These are phyloP conservation scores for Epinotia ramella DNA, from an alignment of 2,888 invertebrate genomes.

Conservation along the genomic window DNA sequence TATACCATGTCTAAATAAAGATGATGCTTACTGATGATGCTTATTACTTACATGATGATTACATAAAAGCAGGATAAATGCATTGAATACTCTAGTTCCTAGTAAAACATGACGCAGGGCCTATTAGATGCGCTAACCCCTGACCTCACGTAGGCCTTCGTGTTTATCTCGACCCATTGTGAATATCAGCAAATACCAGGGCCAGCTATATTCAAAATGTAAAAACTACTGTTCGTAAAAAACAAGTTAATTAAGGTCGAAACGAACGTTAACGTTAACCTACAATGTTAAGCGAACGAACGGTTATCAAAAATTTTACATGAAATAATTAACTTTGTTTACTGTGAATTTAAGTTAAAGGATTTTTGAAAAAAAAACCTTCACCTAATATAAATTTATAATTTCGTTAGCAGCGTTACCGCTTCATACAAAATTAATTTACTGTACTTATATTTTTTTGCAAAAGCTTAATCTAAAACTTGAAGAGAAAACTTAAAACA, in stretches of 20 bases:
- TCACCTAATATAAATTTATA: too few species aligned
- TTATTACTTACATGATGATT: too few species aligned
- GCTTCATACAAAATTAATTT: too few species aligned
- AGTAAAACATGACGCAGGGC: slow-evolving; percentile 39
- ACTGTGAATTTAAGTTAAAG: too few species aligned
- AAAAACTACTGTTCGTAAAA: slow-evolving; percentile 23
- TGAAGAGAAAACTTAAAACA: too few species aligned
- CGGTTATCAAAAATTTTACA: slow-evolving; percentile 4
- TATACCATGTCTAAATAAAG: slow-evolving; percentile 13
- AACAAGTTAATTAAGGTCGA: slow-evolving; percentile 39
- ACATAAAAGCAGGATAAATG: slow-evolving; percentile 10
- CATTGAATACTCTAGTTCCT: slow-evolving; percentile 28
- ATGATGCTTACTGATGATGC: too few species aligned
- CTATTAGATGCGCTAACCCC: slow-evolving; percentile 43
- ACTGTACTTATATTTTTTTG: too few species aligned
- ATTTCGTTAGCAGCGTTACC: too few species aligned
- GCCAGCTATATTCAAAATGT: slow-evolving; percentile 29
- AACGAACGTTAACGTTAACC: slow-evolving; percentile 28
- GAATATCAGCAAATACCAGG: slow-evolving; percentile 32
- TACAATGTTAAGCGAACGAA: slow-evolving; percentile 2
- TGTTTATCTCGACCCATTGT: slow-evolving; percentile 36
- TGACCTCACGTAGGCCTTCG: slow-evolving; percentile 41
- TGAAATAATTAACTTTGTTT: not conserved
- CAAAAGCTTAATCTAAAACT: too few species aligned
- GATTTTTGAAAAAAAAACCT: too few species aligned